Evolutionary conservation across 2,113 vertebrate genomes (phyloP).

Genomic region (Ariopsis seemanni): DNA sequence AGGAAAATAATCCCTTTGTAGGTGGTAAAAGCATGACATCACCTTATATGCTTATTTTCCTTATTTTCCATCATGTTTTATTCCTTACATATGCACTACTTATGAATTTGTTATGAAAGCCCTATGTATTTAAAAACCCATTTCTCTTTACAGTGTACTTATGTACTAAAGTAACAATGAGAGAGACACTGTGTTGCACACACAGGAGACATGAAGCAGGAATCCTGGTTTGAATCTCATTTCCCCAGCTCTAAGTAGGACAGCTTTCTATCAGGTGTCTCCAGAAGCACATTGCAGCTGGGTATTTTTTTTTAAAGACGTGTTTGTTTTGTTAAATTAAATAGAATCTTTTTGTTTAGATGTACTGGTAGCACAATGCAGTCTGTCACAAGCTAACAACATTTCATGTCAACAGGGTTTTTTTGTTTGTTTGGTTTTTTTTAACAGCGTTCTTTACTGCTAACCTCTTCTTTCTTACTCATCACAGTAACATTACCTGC

Average conservation of each 20-base stretch:
- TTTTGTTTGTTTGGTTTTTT: no score
- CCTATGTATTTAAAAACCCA: neutral
- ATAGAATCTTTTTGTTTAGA: neutral
- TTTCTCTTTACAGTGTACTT: neutral
- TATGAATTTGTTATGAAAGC: neutral
- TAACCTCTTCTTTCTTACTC: conserved; percentile 17
- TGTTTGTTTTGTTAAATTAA: neutral
- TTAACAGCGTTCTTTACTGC: neutral
- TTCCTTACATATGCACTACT: neutral
- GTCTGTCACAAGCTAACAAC: neutral
- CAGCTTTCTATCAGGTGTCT: neutral
- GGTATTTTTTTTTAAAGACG: neutral
- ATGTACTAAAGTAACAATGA: neutral
- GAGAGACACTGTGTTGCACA: neutral
- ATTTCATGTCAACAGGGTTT: conserved; percentile 57
- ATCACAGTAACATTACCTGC: conserved; percentile 24
- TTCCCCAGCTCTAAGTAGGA: neutral
- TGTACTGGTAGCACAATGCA: neutral
- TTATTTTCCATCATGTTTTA: neutral
- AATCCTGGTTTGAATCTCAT: neutral
- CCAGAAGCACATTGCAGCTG: neutral
- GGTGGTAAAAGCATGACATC: neutral
- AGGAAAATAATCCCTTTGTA: neutral
- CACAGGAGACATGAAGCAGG: neutral
- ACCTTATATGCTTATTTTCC: neutral